Evolutionary conservation across 2,888 invertebrate species (phyloP), one percentile per base, ranked within the genome.

Genomic region (Flexamia atlantica): DNA sequence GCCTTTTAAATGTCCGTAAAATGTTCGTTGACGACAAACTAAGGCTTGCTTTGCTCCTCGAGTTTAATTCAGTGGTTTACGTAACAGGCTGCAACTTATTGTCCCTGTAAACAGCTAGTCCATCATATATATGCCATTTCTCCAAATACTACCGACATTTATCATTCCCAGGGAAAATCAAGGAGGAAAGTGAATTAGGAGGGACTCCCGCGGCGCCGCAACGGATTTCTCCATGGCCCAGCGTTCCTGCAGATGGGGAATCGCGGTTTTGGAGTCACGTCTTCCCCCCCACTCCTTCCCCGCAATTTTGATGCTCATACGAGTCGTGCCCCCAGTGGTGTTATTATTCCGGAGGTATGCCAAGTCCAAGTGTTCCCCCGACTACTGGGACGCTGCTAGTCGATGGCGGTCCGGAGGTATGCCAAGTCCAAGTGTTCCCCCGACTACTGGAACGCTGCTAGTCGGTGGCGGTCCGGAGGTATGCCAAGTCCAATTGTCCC

Each of bases 231-330:
- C 30, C 28, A 30, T 30, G 23, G 50, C n/a, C 36, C 36, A 36
- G 36, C 36, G 36, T 46, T 17, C 46, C 28, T 28, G 20, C 53
- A 64, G 64, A 64, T 64, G 64, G 20, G 57, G 25, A 64, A 12
- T 28, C 64, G 64, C 64, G 64, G 64, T 64, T 64, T 57, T 64
- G 1, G 64, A 64, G 64, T 64, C 64, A 64, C 64, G 64, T 30
- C 64, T 14, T 30, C 64, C 64, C 60, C 25, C 60, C 25, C 60
- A 4, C 53, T n/a, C n/a, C 23, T 5, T 5, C 25, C 64, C 30
- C 30, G 30, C 28, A 64, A 64, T 64, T 64, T 64, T 64, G 64
- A 3, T 30, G 64, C 30, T 64, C 64, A 64, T 64, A 64, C 64
- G 64, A 64, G 64, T 64, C 64, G 64, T 64, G 64, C 64, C 30